These are phyloP conservation scores for Heliconius himera DNA, from an alignment of 1,140 invertebrate genomes.

Conservation along the genomic window DNA sequence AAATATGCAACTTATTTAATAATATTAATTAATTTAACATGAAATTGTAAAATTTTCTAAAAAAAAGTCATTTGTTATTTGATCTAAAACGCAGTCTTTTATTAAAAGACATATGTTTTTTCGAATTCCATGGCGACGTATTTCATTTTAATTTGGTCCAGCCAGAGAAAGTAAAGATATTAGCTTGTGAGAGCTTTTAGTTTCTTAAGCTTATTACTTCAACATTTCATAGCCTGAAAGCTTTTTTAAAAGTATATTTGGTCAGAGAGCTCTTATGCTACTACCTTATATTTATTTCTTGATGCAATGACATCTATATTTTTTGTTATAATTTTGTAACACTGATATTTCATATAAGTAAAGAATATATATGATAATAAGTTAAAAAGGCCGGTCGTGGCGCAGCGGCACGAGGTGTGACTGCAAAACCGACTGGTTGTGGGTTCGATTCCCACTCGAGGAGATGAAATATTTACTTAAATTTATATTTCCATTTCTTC, in stretches of 20 bases:
- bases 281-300: not conserved
- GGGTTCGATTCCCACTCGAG: too few species aligned
- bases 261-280: not conserved
- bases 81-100: too few species aligned
- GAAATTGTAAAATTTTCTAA: not conserved
- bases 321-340: not conserved
- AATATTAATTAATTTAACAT: not conserved
- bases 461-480: too few species aligned
- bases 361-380: not conserved
- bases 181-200: not conserved
- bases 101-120: too few species aligned
- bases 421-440: too few species aligned
- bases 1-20: not conserved
- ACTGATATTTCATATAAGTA: too few species aligned
- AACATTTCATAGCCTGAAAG: not conserved
- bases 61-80: not conserved
- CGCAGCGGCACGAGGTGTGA: too few species aligned
- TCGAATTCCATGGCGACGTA: too few species aligned
- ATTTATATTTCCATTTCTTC: too few species aligned
- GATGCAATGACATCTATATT: not conserved
- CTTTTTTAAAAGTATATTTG: not conserved
- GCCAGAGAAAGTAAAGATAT: not conserved
- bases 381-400: too few species aligned
- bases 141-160: not conserved
- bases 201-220: not conserved